phyloP scores from a whole-genome alignment of 2,113 vertebrate species.

The Puffinus mauretanicus region DNA sequence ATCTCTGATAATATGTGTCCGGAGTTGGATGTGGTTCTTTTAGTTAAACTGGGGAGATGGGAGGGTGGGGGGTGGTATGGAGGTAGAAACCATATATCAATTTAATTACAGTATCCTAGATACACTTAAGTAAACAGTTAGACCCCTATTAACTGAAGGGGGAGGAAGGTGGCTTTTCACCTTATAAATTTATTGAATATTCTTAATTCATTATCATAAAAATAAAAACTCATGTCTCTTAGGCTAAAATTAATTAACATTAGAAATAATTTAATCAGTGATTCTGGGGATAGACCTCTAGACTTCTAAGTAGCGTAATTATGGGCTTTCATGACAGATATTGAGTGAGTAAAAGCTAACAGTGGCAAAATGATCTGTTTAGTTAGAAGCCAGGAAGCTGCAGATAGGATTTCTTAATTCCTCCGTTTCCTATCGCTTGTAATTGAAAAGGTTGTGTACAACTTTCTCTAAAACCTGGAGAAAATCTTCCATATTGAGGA shows the following conservation, averaged over 20 bases:
- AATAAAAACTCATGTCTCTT: neutral
- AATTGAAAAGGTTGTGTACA: neutral
- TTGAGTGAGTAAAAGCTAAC: neutral
- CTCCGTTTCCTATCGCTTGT: neutral
- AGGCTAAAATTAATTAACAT: neutral
- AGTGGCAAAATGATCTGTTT: neutral
- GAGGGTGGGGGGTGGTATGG: no score
- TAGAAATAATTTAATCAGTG: neutral
- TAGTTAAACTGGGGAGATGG: neutral
- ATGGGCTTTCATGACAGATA: neutral
- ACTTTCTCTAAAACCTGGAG: neutral
- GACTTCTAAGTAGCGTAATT: neutral
- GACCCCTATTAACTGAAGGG: neutral
- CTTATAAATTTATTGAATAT: neutral
- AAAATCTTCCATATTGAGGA: neutral
- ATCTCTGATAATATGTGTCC: neutral
- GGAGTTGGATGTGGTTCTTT: neutral
- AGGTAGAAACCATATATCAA: neutral
- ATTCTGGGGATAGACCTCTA: neutral
- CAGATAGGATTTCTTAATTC: neutral
- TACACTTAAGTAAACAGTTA: neutral
- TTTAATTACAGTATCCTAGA: neutral
- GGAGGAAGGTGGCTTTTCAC: neutral
- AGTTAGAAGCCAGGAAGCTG: neutral
- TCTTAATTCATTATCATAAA: neutral